These are phyloP conservation scores for Spheniscus humboldti DNA, from an alignment of 2,797 vertebrate genomes.

Conservation along the genomic window DNA sequence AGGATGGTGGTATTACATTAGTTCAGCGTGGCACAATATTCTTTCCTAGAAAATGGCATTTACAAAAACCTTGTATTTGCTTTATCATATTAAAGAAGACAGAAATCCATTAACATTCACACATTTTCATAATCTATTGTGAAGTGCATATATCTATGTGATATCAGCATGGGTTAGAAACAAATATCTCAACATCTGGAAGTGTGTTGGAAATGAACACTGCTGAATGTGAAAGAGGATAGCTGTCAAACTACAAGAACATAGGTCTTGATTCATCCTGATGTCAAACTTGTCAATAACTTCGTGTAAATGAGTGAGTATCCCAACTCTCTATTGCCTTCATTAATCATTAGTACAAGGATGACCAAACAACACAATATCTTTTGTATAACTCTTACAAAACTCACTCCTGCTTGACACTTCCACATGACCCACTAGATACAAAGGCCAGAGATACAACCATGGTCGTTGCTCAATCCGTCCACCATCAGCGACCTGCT, in stretches of 20 bases:
- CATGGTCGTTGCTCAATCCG: rapidly evolving
- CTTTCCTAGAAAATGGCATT: not conserved
- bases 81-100: not conserved
- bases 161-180: not conserved
- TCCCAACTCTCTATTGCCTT: not conserved
- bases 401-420: not conserved
- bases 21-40: not conserved
- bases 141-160: not conserved
- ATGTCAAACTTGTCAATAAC: rapidly evolving
- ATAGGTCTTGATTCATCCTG: rapidly evolving
- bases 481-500: not conserved
- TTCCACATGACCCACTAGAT: not conserved
- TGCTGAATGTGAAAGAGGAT: not conserved
- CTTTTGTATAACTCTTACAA: not conserved
- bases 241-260: rapidly evolving
- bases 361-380: not conserved
- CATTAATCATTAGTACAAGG: rapidly evolving
- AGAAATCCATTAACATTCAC: not conserved
- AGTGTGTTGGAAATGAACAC: not conserved
- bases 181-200: not conserved
- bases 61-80: not conserved
- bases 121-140: not conserved
- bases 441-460: not conserved
- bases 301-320: not conserved
- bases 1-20: not conserved